Conservation (phyloP, 2,113 vertebrate species). For the Otolemur garnettii region DNA sequence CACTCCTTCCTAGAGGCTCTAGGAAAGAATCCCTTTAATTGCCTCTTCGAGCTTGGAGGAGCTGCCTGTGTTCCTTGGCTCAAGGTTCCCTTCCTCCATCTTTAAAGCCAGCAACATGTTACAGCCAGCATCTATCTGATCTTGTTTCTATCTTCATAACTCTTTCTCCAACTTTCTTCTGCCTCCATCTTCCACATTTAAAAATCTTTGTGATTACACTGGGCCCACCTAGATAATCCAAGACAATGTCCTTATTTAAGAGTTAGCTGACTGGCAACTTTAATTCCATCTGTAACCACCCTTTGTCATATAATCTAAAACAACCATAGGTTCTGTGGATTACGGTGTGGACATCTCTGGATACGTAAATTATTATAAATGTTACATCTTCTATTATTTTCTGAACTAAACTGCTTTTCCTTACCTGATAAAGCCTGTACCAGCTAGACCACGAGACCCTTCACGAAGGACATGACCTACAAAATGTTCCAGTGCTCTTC, state of each 20-base stretch:
- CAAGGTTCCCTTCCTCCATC: not conserved
- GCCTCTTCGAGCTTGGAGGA: not conserved
- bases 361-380: not conserved
- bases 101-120: not conserved
- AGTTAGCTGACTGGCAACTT: not conserved
- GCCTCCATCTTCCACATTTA: not conserved
- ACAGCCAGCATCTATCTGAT: not conserved
- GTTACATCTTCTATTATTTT: not conserved
- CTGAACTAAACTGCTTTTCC: constrained; percentile 2
- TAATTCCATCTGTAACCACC: not conserved
- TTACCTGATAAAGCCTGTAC: not conserved
- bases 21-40: not conserved
- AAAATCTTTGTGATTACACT: not conserved
- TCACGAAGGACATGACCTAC: not conserved
- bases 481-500: not conserved
- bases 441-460: not conserved
- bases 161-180: not conserved
- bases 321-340: not conserved
- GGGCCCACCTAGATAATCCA: not conserved
- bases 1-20: not conserved
- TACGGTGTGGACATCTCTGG: not conserved
- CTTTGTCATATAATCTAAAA: not conserved
- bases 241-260: not conserved
- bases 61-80: not conserved
- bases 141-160: not conserved